These are phyloP conservation scores for Dromococcyx pavoninus DNA, from an alignment of 2,797 vertebrate species.

Conservation along the genomic window DNA sequence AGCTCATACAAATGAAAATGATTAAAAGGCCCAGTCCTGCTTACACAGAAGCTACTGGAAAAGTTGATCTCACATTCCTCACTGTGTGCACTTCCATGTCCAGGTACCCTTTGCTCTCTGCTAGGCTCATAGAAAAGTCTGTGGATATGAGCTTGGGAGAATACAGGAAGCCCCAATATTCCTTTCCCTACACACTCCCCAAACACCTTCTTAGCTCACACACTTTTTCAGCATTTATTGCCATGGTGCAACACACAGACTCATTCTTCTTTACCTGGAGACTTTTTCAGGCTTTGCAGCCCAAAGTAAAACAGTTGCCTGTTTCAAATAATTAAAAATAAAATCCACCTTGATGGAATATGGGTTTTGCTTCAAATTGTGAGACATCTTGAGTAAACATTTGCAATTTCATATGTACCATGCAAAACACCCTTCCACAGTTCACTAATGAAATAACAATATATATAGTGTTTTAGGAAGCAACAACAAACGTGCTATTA, in stretches of 20 bases:
- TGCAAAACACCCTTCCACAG: neutral
- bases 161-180: neutral
- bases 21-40: neutral
- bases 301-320: neutral
- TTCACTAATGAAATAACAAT: conserved; percentile 35
- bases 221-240: neutral
- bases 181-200: neutral
- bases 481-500: conserved; percentile 19
- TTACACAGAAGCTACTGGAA: neutral
- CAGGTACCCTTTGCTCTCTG: neutral
- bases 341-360: conserved; percentile 4
- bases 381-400: neutral
- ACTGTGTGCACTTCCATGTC: fast-evolving
- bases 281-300: neutral
- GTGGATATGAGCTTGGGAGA: neutral
- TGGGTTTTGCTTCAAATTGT: conserved; percentile 24
- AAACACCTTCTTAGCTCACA: neutral
- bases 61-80: neutral
- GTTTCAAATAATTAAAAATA: conserved; percentile 3
- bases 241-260: neutral
- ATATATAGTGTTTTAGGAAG: conserved; percentile 45
- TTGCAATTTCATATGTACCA: neutral
- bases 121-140: neutral
- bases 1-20: fast-evolving
- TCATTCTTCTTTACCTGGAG: neutral